These are phyloP conservation scores for Stegodyphus mimosarum DNA, from an alignment of 1,140 invertebrate genomes.

Conservation along the genomic window DNA sequence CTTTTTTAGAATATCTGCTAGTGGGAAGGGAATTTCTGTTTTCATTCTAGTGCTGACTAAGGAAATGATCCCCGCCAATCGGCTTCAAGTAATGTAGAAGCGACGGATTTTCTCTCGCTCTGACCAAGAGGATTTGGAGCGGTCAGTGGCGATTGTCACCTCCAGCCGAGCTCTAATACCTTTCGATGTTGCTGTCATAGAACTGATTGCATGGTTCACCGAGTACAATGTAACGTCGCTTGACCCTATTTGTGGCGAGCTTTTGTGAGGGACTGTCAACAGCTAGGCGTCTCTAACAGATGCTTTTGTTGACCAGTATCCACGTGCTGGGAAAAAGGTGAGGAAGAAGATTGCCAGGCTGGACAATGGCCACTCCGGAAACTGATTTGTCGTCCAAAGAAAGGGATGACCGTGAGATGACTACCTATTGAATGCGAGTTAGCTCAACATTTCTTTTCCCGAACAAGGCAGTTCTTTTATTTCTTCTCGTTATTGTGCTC, in stretches of 20 bases:
- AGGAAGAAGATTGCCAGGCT: constrained; percentile 2
- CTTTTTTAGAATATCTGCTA: neutral
- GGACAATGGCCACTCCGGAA: constrained; percentile 46
- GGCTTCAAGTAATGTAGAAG: neutral
- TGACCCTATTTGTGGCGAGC: constrained; percentile 53
- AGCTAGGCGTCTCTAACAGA: constrained; percentile 1
- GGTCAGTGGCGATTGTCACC: constrained; percentile 52
- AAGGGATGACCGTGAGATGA: constrained; percentile 33
- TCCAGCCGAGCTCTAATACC: constrained; percentile 52
- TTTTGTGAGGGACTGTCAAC: constrained; percentile 34
- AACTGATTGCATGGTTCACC: constrained; percentile 46
- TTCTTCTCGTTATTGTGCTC: no score
- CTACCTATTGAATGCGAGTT: constrained; percentile 29
- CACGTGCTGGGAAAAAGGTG: constrained; percentile 23
- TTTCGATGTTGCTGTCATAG: constrained; percentile 19
- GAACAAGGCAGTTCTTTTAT: no score
- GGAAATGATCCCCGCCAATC: neutral
- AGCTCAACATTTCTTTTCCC: neutral
- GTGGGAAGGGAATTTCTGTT: neutral
- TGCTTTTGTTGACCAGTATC: constrained; percentile 21
- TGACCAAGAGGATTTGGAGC: constrained; percentile 51
- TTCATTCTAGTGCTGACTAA: neutral
- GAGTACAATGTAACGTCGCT: constrained; percentile 24
- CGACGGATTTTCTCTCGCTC: constrained; percentile 11
- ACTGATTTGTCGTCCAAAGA: constrained; percentile 42